A percentile compares a stretch with the other conserved stretches of the same genome.
These are phyloP conservation scores for Pyrocephalus nanus DNA, from an alignment of 2,797 vertebrate species.

Conservation along the genomic window DNA sequence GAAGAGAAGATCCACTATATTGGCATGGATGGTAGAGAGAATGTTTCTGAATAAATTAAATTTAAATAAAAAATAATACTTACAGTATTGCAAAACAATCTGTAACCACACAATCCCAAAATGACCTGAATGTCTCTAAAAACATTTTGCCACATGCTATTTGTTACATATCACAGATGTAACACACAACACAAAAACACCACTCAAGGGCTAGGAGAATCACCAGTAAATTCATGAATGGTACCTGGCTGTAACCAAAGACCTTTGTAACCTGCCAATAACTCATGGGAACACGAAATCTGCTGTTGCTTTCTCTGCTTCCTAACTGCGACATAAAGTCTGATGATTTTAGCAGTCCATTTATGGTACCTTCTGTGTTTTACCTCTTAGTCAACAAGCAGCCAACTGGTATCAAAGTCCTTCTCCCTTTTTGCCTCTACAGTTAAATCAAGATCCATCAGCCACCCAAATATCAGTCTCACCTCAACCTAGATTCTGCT, in stretches of 20 bases:
- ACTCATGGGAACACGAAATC: neutral
- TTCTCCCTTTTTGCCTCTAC: neutral
- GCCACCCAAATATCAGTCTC: neutral
- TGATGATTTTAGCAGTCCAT: neutral
- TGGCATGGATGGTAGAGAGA: neutral
- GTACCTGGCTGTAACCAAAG: neutral
- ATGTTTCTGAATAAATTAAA: neutral
- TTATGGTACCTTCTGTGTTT: neutral
- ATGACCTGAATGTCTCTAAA: neutral
- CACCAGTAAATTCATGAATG: neutral
- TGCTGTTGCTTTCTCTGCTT: neutral
- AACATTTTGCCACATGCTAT: neutral
- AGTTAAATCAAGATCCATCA: neutral
- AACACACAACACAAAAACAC: neutral
- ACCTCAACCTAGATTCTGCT: neutral
- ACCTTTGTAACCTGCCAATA: neutral
- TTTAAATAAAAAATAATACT: neutral
- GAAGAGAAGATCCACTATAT: neutral
- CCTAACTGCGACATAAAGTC: neutral
- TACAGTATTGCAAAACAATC: neutral
- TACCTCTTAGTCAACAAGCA: neutral
- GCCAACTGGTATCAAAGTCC: neutral
- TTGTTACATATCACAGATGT: neutral
- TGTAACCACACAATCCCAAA: neutral
- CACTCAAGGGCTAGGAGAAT: neutral